Conservation (phyloP, 2,113 vertebrate genomes). For the Bubo bubo region DNA sequence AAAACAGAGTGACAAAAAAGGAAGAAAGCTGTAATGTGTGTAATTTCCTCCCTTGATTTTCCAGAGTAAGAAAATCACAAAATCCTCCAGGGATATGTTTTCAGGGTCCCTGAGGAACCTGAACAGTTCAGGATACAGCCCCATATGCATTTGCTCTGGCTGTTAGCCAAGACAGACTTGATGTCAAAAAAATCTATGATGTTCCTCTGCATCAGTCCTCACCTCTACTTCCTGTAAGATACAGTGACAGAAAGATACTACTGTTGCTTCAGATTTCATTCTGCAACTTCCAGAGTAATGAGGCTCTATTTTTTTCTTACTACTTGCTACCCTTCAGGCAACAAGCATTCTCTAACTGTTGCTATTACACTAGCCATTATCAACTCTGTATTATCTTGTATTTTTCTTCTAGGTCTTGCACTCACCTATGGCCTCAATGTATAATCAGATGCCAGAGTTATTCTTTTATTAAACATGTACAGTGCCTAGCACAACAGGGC, state of each 20-base stretch:
- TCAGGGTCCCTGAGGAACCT: neutral
- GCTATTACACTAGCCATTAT: neutral
- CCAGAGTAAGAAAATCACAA: neutral
- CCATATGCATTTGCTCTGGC: accelerated
- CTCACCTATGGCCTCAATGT: neutral
- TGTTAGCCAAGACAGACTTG: neutral
- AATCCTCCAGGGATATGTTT: neutral
- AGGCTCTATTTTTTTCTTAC: neutral
- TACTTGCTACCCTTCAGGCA: neutral
- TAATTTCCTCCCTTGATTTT: neutral
- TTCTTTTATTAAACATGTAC: neutral
- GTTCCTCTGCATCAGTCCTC: neutral
- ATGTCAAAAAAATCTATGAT: neutral
- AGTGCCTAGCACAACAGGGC: neutral
- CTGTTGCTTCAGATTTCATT: neutral
- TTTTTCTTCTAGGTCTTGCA: neutral
- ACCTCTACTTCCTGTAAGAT: neutral
- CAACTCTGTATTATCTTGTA: neutral
- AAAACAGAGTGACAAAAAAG: neutral
- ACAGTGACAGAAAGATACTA: accelerated
- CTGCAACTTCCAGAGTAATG: neutral
- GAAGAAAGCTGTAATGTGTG: accelerated
- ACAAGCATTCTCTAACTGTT: neutral
- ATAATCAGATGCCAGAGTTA: neutral
- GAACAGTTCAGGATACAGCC: neutral